Base-by-base conservation (phyloP, 1,140 invertebrate species). In the Parapsyche elsis region DNA sequence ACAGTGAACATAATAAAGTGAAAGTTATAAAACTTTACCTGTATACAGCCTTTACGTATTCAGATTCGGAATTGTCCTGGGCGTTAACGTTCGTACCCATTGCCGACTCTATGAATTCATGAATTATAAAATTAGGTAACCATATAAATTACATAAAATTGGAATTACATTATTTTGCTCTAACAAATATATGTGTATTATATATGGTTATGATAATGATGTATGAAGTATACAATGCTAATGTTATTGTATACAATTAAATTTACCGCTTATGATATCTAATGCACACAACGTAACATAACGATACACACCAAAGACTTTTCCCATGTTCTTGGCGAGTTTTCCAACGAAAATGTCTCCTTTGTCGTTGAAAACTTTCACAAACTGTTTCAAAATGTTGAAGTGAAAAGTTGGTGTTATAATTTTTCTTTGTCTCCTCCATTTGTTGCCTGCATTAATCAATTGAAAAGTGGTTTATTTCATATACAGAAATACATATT, bases 341-440 rank as follows among this genome's bases (percentile, higher is more conserved):
- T 92, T 91, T 7, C 91, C 85, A 0, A 92, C 87, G 78, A 97
- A 87, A 30, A 92, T 88, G 5, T 90, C 85, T 57, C 91, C 89
- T 84, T 96, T 94, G 81, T 95, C 92, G 81, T 93, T 92, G 86
- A 97, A 95, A 1, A 96, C 90, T 46, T 92, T 91, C n/a, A 95
- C 84, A 84, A 97, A 97, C 84, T 95, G 92, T 83, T 97, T 92
- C 30, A 97, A 88, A 80, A 97, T 96, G 83, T 93, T 93, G 85
- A 96, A 96, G 87, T 97, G 96, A 85, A 97, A 97, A 0, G 95
- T 92, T 10, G 96, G 96, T 0, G 95, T 97, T 57, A 83, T 80
- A 21, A 83, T 83, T 79, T 83, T 83, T 64, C 80, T 74, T 14
- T 81, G 80, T 61, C 46, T 67, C 10, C 74, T 45, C 83, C 83